Evolutionary conservation across 35 echinoderm and acorn worm species (phyloP), one percentile per base, ranked within the genome.

Genomic region (Ophioderma brevispina): DNA sequence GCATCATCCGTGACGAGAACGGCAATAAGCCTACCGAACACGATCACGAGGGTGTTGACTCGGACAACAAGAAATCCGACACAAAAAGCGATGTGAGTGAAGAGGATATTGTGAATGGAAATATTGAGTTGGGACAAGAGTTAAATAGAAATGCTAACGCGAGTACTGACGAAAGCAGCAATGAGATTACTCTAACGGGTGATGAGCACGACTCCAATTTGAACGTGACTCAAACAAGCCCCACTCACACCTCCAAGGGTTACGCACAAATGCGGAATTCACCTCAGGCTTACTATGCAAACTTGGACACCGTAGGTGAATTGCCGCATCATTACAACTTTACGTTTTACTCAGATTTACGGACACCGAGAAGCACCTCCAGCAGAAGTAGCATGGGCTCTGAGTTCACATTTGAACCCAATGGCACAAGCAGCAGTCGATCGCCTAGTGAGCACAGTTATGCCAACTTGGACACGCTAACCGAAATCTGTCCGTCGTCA

Each of bases 301-400:
- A 98, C 76, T 83, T 98, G 64, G 96, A 98, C 90, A 98, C 89
- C 0, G 90, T 87, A 10, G 96, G 92, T 30, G 96, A 98, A 64
- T 81, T 98, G 35, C 92, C 92, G 23, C 89, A 82, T 37, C 86
- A 90, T 76, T 94, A 77, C 39, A 85, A 76, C 1, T 87, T 88
- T 76, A 75, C 78, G 23, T 88, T 81, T 70, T 87, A 87, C 78
- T 84, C 78, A 8, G 86, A 88, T 39, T 78, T 92, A 13, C 77
- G 86, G 1, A 88, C 91, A 17, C 84, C 84, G 0, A 31, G 80
- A 34, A 82, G 91, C 76, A 83, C 84, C 0, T 80, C 84, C 31
- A 94, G 92, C 64, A 86, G 84, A 38, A 84, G 84, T 40, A 96
- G 91, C 50, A 87, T 39, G 0, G 80, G 87, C 19, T 91, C 88